phyloP scores from a whole-genome alignment of 2,113 vertebrate genomes.

The Tragulus kanchil region DNA sequence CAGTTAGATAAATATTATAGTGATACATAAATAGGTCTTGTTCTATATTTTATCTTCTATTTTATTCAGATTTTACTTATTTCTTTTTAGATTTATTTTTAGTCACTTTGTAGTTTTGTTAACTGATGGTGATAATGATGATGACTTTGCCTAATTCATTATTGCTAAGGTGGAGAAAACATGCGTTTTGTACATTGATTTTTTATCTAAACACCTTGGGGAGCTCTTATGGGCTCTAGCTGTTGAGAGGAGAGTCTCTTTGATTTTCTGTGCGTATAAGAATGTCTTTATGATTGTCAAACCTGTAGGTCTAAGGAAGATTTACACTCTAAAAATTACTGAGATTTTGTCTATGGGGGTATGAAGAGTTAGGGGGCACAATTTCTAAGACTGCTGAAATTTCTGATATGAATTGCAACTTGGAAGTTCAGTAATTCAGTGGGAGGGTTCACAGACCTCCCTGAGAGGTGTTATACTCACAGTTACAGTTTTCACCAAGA shows the following conservation, averaged over 20 bases:
- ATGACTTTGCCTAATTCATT: not conserved
- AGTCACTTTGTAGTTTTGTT: not conserved
- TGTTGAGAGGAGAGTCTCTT: not conserved
- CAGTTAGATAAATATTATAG: not conserved
- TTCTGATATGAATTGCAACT: not conserved
- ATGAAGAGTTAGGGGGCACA: not conserved
- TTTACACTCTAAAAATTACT: not conserved
- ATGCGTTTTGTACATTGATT: not conserved
- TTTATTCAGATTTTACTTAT: not conserved
- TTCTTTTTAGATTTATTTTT: slow-evolving; percentile 24
- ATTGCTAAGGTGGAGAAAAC: not conserved
- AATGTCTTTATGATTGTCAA: not conserved
- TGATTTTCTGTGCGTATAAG: not conserved
- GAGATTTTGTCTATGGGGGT: not conserved
- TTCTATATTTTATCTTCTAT: not conserved
- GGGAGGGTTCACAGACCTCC: not conserved
- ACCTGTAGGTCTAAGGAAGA: not conserved
- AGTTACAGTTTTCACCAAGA: not conserved
- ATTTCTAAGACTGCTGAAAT: not conserved
- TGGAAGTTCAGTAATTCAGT: not conserved
- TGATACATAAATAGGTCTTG: not conserved
- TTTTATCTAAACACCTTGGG: not conserved
- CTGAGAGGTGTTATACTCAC: not conserved
- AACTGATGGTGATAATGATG: too few relatives aligned
- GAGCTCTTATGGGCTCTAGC: not conserved